Conservation (phyloP, 2,797 vertebrate genomes). For the Staurois parvus region DNA sequence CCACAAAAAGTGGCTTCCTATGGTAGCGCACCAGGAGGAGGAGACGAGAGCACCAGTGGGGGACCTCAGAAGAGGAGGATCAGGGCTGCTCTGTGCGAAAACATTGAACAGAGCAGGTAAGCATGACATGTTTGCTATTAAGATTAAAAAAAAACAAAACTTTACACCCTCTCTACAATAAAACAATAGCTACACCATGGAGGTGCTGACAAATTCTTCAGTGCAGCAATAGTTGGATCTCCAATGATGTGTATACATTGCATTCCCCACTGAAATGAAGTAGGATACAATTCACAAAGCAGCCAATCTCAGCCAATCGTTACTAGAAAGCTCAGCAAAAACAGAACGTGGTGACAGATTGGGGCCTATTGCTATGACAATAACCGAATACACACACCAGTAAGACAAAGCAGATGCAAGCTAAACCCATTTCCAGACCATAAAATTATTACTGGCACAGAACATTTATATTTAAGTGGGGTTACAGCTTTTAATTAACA, state of each 20-base stretch:
- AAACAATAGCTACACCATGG: not conserved
- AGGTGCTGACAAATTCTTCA: not conserved
- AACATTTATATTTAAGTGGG: constrained; percentile 9
- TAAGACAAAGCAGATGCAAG: not conserved
- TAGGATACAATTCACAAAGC: not conserved
- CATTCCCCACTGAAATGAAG: not conserved
- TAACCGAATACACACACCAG: not conserved
- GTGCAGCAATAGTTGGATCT: not conserved
- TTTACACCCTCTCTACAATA: no score
- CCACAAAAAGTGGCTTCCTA: no score
- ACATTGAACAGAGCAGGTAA: no score
- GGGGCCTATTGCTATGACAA: constrained; percentile 14
- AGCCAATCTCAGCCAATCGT: not conserved
- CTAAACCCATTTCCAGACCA: not conserved
- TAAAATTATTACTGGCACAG: not conserved
- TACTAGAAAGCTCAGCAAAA: not conserved
- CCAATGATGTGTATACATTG: not conserved
- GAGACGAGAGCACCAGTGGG: no score
- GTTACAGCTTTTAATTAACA: constrained; percentile 43
- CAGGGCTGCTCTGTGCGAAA: no score
- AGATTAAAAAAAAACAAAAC: no score
- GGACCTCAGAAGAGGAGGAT: no score
- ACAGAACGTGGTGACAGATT: not conserved
- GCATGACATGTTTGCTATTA: no score
- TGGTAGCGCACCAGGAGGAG: no score